phyloP scores from a whole-genome alignment of 2,113 vertebrate genomes.

The Recurvirostra avosetta region DNA sequence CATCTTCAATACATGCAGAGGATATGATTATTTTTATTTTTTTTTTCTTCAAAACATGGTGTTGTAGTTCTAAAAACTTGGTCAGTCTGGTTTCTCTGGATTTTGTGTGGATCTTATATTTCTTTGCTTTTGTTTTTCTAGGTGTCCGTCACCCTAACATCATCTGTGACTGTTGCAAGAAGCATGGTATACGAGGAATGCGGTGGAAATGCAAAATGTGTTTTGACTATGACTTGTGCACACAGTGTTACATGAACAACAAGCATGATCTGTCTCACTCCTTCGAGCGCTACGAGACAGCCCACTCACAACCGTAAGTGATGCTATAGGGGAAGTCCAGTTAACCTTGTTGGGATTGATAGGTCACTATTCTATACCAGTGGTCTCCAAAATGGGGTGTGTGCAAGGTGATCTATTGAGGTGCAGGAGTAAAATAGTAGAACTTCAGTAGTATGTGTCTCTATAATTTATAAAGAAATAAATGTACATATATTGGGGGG shows the following conservation, averaged over 20 bases:
- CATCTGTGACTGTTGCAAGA: conserved; percentile 98
- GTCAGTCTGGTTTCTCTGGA: not conserved
- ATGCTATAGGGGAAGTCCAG: not conserved
- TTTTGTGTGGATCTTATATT: not conserved
- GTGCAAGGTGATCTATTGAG: not conserved
- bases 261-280: conserved; percentile 89
- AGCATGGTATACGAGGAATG: conserved; percentile 96
- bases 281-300: conserved; percentile 95
- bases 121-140: conserved; percentile 7
- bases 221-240: conserved; percentile 96
- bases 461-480: not conserved
- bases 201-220: conserved; percentile 97
- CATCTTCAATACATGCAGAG: fast-evolving
- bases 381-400: not conserved
- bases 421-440: not conserved
- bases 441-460: fast-evolving
- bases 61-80: not conserved
- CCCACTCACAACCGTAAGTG: conserved; percentile 95
- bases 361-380: fast-evolving
- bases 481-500: fast-evolving
- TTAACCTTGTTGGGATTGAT: fast-evolving
- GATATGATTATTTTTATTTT: too few species aligned
- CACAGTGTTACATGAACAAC: conserved; percentile 98
- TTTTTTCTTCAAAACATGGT: not conserved
- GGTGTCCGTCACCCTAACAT: conserved; percentile 98